Evolutionary conservation across 2,888 invertebrate genomes (phyloP).

Genomic region (Acleris emargana): DNA sequence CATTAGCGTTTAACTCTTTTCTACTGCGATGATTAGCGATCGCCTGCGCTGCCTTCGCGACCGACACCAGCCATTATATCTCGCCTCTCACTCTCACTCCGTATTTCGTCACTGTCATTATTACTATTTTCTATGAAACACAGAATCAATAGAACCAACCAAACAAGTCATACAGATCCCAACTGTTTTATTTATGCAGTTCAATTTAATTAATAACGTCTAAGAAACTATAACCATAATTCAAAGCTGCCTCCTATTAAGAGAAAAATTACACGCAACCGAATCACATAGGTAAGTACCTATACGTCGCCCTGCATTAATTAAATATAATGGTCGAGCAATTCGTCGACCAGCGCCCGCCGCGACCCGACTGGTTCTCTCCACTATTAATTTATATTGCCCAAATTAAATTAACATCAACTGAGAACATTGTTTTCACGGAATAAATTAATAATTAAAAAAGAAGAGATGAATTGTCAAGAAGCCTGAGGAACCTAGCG

Average conservation of each 20-base stretch:
- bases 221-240: constrained; percentile 62
- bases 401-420: constrained; percentile 73
- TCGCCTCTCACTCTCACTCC: constrained; percentile 6
- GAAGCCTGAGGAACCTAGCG: background rate
- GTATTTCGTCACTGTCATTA: constrained; percentile 17
- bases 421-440: constrained; percentile 59
- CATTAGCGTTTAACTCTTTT: constrained; percentile 62
- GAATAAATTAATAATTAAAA: constrained; percentile 50
- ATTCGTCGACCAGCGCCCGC: constrained; percentile 56
- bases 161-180: constrained; percentile 36
- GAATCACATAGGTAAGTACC: constrained; percentile 47
- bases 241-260: constrained; percentile 56
- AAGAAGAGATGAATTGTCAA: constrained; percentile 21
- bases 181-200: constrained; percentile 47
- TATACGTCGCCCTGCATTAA: constrained; percentile 73
- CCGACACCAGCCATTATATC: too few relatives aligned
- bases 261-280: constrained; percentile 66
- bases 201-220: constrained; percentile 50
- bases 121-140: constrained; percentile 22
- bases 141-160: constrained; percentile 29
- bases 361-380: constrained; percentile 56
- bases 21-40: constrained; percentile 42
- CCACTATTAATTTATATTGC: constrained; percentile 71
- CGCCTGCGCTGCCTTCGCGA: background rate
- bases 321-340: constrained; percentile 72